Percentiles rank a stretch among this genome's conserved stretches.
These are phyloP conservation scores for Drosophila ohnishii DNA, from an alignment of 1,140 invertebrate genomes.

Conservation along the genomic window DNA sequence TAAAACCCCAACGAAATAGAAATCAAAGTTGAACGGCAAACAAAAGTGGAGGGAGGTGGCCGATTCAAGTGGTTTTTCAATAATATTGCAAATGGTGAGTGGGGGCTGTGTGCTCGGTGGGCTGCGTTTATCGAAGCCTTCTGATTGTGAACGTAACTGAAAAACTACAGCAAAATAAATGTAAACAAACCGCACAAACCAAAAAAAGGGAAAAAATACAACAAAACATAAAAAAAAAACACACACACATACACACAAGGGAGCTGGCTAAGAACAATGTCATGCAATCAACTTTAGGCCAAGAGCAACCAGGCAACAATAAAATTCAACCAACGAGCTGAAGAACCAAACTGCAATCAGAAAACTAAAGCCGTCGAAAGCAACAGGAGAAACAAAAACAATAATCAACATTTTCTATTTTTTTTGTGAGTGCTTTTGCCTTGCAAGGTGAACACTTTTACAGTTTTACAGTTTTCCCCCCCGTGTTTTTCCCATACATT, in stretches of 20 bases:
- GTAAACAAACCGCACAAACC: conserved; percentile 60
- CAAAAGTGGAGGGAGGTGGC: conserved; percentile 19
- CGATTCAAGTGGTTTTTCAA: conserved; percentile 48
- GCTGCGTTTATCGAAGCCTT: conserved; percentile 17
- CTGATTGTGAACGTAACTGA: conserved; percentile 46
- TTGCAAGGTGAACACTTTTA: conserved; percentile 42
- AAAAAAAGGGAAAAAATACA: conserved; percentile 9
- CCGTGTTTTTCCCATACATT: conserved; percentile 6
- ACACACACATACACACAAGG: conserved; percentile 11
- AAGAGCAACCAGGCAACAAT: conserved; percentile 65
- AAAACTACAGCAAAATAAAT: conserved; percentile 62
- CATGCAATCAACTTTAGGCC: conserved; percentile 76
- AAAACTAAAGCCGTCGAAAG: conserved; percentile 36
- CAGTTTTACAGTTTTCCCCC: conserved; percentile 14
- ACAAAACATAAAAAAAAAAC: background rate
- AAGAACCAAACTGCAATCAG: conserved; percentile 38
- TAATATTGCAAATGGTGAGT: conserved; percentile 54
- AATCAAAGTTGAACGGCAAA: conserved; percentile 55
- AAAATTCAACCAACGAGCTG: conserved; percentile 30
- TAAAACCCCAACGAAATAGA: conserved; percentile 44
- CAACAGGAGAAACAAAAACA: conserved; percentile 47
- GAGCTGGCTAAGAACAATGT: conserved; percentile 69
- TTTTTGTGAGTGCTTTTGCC: conserved; percentile 19
- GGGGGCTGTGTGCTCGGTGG: conserved; percentile 1
- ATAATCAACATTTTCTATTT: conserved; percentile 39